phyloP scores from a whole-genome alignment of 2,888 invertebrate species.

The Carcina quercana region DNA sequence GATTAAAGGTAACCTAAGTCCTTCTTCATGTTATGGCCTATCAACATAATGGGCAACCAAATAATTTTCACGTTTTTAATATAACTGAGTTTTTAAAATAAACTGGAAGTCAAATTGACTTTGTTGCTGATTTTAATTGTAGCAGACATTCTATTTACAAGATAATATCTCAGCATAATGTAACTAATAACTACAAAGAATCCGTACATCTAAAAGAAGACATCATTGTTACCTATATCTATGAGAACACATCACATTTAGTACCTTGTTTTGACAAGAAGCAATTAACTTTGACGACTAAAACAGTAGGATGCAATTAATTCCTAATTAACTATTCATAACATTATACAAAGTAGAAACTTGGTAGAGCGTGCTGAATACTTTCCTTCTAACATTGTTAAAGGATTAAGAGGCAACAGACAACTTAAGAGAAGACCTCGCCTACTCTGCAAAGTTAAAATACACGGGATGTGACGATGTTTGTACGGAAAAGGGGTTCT shows the following conservation, averaged over 20 bases:
- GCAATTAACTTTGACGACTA: conserved; percentile 3
- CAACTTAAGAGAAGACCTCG: conserved; percentile 33
- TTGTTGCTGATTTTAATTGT: no score
- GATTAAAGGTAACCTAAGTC: no score
- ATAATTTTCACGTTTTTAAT: no score
- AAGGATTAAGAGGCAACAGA: conserved; percentile 43
- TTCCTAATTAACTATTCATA: conserved; percentile 52
- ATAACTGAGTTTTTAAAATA: no score
- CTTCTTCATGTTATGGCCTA: no score
- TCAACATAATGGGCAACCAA: no score
- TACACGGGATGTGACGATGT: conserved; percentile 47
- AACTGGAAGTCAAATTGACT: no score
- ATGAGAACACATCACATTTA: background rate
- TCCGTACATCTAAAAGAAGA: no score
- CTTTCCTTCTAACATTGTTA: conserved; percentile 50
- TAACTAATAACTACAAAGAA: no score
- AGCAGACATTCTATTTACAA: no score
- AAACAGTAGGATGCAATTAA: conserved; percentile 35
- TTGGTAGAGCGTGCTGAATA: conserved; percentile 39
- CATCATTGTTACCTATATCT: no score
- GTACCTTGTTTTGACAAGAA: conserved; percentile 1
- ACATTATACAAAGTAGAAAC: conserved; percentile 34
- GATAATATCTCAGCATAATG: no score
- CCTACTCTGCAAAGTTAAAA: conserved; percentile 42
- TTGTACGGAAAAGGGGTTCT: conserved; percentile 39